Evolutionary conservation across 1,140 invertebrate species (phyloP).

Genomic region (Augochlora pura): DNA sequence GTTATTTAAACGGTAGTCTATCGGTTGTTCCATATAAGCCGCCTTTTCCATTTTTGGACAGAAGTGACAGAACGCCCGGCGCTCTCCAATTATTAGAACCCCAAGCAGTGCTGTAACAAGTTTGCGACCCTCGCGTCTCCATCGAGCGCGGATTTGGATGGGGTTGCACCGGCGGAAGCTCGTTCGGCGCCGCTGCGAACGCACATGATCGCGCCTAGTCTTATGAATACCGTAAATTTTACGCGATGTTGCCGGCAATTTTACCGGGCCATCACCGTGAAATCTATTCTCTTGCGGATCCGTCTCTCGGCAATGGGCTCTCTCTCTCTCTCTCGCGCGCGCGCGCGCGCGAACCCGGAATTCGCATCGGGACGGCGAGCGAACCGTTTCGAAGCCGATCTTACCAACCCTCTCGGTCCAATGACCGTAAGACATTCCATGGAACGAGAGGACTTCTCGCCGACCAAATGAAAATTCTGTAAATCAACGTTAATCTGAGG

Average conservation of each 20-base stretch:
- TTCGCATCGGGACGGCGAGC: not conserved
- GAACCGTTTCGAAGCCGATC: slow-evolving; percentile 16
- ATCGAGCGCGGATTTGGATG: slow-evolving; percentile 48
- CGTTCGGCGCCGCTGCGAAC: not conserved
- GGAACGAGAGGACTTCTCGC: too few species aligned
- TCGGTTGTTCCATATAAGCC: slow-evolving; percentile 10
- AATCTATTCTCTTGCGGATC: slow-evolving; percentile 13
- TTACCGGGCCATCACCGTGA: slow-evolving; percentile 39
- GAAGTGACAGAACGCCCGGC: slow-evolving; percentile 23
- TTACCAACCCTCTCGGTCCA: not conserved
- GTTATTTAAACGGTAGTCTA: not conserved
- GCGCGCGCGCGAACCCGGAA: not conserved
- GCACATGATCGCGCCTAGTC: slow-evolving; percentile 35
- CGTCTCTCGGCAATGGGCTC: not conserved
- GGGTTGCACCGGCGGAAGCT: slow-evolving; percentile 28
- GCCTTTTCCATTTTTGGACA: slow-evolving; percentile 33
- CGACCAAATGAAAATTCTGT: too few species aligned
- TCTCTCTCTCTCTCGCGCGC: too few species aligned
- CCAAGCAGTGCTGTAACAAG: slow-evolving; percentile 46
- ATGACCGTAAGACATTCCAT: not conserved
- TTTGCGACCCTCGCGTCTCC: slow-evolving; percentile 52
- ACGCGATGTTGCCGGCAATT: slow-evolving; percentile 32
- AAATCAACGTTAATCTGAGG: too few species aligned
- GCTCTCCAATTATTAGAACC: slow-evolving; percentile 54
- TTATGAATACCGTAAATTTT: slow-evolving; percentile 55